Percentiles rank a stretch among this genome's conserved stretches.
These are phyloP conservation scores for Catocala nupta DNA, from an alignment of 2,888 invertebrate genomes.

Conservation along the genomic window DNA sequence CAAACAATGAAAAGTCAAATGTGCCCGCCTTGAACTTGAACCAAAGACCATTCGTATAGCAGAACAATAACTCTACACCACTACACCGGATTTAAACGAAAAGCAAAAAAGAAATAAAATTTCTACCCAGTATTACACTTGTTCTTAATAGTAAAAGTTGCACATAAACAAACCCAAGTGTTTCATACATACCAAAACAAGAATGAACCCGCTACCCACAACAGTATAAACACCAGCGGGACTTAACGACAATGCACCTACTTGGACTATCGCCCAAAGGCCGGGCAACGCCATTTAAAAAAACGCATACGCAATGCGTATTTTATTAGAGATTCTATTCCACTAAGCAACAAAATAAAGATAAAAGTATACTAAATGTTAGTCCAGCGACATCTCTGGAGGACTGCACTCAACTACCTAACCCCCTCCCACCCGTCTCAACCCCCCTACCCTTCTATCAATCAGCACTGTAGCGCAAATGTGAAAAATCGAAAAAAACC, in stretches of 20 bases:
- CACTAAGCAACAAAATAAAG: constrained; percentile 40
- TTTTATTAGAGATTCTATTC: constrained; percentile 42
- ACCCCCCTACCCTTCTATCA: constrained; percentile 53
- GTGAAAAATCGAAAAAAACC: constrained; percentile 71
- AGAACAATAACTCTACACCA: too few relatives aligned
- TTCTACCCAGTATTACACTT: too few relatives aligned
- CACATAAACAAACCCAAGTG: too few relatives aligned
- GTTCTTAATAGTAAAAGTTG: too few relatives aligned
- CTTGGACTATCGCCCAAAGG: constrained; percentile 45
- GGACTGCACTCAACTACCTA: constrained; percentile 43
- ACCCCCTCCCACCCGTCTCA: constrained; percentile 1
- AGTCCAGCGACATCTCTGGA: constrained; percentile 43
- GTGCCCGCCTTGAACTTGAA: too few relatives aligned
- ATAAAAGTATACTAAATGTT: constrained; percentile 43
- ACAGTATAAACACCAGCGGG: neutral
- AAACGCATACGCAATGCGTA: constrained; percentile 52
- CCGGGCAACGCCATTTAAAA: constrained; percentile 45
- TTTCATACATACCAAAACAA: constrained; percentile 8
- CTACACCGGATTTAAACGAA: too few relatives aligned
- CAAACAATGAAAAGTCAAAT: too few relatives aligned
- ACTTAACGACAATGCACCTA: constrained; percentile 29
- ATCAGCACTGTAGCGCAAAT: constrained; percentile 71
- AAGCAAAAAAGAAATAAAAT: too few relatives aligned
- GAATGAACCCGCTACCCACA: constrained; percentile 13
- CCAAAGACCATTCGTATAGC: too few relatives aligned